Base-by-base conservation (phyloP, 2,888 invertebrate species). In the Eustalomyia histrio region DNA sequence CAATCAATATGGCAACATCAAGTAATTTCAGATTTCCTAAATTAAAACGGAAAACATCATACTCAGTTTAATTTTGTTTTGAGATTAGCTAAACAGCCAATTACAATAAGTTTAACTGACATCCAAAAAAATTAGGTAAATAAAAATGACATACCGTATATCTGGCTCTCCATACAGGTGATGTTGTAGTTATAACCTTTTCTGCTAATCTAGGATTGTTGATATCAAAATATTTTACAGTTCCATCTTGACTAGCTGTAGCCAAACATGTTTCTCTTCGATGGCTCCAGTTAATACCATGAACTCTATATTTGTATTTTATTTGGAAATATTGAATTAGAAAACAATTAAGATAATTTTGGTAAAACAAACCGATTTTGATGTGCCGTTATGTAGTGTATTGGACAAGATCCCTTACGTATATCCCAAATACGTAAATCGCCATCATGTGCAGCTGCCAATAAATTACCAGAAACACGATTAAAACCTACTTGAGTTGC, bases 361-460 rank as follows among this genome's bases (percentile, higher is more conserved):
- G 10, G 6, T n/a, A 8, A 53, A 12, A 94, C 93, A 80, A 29
- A 84, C 86, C 86, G 85, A 82, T 89, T 89, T 55, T 97, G 92
- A 92, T 99, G 98, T 4, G 98, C 98, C 24, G 98, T 95, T 85
- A 99, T 97, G 86, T 98, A 98, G 88, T 97, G 96, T 3, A 97
- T 93, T 0, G 98, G 98, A 68, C 95, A 93, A 63, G 94, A 94
- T 82, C 95, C 94, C 91, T 97, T 97, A 82, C 98, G 92, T 84
- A 96, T 95, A 90, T 99, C 99, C 98, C 98, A 99, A 84, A 99
- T 94, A 90, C 98, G 95, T 4, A 99, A 94, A 90, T 98, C 98
- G 2, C 97, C 98, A 88, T 98, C 98, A 90, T 99, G 98, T 5
- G 98, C 96, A 57, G 98, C 98, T 1, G 98, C 98, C 83, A 99